Conservation (phyloP, 2,888 invertebrate species). For the Melanostoma mellinum region DNA sequence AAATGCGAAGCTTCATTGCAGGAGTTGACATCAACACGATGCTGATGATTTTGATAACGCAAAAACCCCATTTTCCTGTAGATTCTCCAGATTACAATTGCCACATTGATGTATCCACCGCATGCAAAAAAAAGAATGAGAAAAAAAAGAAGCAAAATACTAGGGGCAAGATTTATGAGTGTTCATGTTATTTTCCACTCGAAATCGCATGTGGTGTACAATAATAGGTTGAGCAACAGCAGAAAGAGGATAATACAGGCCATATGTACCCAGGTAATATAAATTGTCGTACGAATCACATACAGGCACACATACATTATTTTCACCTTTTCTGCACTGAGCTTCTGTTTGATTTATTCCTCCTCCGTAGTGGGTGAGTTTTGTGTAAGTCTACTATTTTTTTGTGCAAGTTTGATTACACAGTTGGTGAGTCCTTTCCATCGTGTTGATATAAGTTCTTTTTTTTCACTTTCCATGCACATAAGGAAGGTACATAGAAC, state of each 20-base stretch:
- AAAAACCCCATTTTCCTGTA: neutral
- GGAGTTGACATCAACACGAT: neutral
- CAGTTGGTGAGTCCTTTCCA: conserved; percentile 37
- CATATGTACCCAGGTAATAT: conserved; percentile 28
- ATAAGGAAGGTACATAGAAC: neutral
- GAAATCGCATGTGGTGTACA: conserved; percentile 44
- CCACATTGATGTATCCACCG: neutral
- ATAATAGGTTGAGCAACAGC: conserved; percentile 16
- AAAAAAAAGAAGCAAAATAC: too few relatives aligned
- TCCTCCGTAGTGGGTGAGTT: neutral
- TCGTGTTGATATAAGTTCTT: neutral
- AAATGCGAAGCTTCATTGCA: neutral
- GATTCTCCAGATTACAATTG: conserved; percentile 1
- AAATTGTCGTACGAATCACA: conserved; percentile 16
- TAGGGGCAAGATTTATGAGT: conserved; percentile 38
- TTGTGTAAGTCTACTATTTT: neutral
- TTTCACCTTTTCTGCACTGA: conserved; percentile 18
- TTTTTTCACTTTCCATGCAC: neutral
- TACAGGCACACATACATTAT: conserved; percentile 17
- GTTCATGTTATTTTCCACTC: conserved; percentile 41
- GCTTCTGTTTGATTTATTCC: conserved; percentile 49
- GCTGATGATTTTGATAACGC: conserved; percentile 1
- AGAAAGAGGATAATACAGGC: conserved; percentile 22
- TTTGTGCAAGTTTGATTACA: conserved; percentile 25
- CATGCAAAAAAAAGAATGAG: too few relatives aligned